Base-by-base conservation (phyloP, 1,140 invertebrate genomes). In the Lasioglossum albipes region DNA sequence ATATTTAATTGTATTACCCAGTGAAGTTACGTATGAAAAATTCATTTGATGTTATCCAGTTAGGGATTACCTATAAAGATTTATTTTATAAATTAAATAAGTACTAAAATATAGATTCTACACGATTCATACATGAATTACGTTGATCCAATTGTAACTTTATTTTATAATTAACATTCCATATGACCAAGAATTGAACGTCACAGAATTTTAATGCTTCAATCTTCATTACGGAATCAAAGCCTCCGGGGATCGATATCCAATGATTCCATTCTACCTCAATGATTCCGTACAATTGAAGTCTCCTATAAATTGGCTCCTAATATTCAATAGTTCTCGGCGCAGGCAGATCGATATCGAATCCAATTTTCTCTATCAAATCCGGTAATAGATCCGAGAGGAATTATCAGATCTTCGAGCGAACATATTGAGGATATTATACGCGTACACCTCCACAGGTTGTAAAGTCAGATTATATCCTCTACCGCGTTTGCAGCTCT, bases 401-500 rank as follows among this genome's bases (percentile, higher is more conserved):
- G 61, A 31, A 54, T 79, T 80, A 80, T 80, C 72, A 62, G 79
- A 75, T 75, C 65, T 42, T 16, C 16, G 13, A 10, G 42, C 49
- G 72, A 75, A 69, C 73, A 41, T 80, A 80, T 80, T n/a, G 71
- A 31, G 20, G 41, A 61, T 79, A 75, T 80, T 79, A 75, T 67
- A 75, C 52, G 54, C 49, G 65, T 75, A 75, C 54, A 80, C 42
- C 7, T 75, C 52, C 54, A 20, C 65, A 52, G 66, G 73, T 64
- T 81, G 54, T 84, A 84, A 81, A 85, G 78, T 81, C 68, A 67
- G 69, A 84, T 85, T 75, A 84, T 68, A 79, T 41, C 16, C 13
- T n/a, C 65, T 42, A 66, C 7, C 41, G 69, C 49, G 72, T 80
- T 80, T 41, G 78, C 54, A 42, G 65, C 54, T 54, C 7, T 9